Base-by-base conservation (phyloP, 1,140 invertebrate species). In the Halesus radiatus region DNA sequence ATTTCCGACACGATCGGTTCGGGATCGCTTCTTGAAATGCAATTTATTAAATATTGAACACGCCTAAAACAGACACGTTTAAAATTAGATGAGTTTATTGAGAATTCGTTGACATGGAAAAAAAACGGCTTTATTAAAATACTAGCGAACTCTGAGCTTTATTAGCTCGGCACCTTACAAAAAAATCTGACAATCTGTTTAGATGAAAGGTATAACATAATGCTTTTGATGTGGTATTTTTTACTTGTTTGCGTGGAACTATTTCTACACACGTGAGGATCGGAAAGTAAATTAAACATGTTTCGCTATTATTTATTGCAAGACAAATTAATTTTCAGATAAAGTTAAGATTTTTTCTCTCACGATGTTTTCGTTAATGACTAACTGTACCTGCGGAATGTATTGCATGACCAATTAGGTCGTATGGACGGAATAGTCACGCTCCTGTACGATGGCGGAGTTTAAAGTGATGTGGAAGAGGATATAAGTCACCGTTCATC, bases 281-380 rank as follows among this genome's bases (percentile, higher is more conserved):
- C 18, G 32, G 64, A 68, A 68, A 68, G n/a, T 26, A 32, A 37
- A 50, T 37, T 18, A 68, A 68, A 68, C 64, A 37, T 32, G 64
- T 68, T 68, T 68, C 64, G 23, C 23, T 68, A 68, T 68, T 68
- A 68, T 68, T 68, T 68, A 68, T 68, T 68, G 29, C 64, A 68
- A 68, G 64, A 60, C 60, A 64, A 76, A 76, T 76, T 76, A 76
- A 76, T 76, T 76, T 76, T 62, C 75, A 76, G 45, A 60, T 72
- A 50, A 72, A 52, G 20, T 72, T 37, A 60, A 58, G 50, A 32
- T n/a, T 29, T 23, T 62, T 60, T 76, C 75, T 52, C 75, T 76
- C 75, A 76, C 75, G 75, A 62, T 52, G 56, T 64, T 76, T 76
- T 76, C 58, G 75, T 76, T 76, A 66, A 76, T 76, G 29, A 62